phyloP scores from a whole-genome alignment of 30 jellyfish, hydroid and myxozoan species.

The Aurelia aurita complex sp. Pacific region DNA sequence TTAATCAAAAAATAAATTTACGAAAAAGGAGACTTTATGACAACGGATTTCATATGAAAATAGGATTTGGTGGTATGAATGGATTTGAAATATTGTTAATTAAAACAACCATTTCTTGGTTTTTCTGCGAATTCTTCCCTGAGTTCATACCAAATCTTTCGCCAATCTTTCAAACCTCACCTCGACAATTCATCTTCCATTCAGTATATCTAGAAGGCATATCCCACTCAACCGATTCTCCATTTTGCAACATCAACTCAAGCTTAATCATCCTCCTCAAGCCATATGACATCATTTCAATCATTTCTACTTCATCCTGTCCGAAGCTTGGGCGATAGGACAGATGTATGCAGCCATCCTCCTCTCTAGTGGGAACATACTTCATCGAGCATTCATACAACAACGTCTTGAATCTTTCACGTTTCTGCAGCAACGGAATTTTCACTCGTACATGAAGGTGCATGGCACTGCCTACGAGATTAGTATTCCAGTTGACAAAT shows the following conservation, averaged over 20 bases:
- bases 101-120: too few species aligned
- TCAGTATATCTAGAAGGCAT: constrained; percentile 18
- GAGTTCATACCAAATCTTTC: too few species aligned
- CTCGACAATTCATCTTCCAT: too few species aligned
- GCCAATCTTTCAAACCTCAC: too few species aligned
- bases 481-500: constrained; percentile 53
- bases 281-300: constrained; percentile 6
- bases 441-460: constrained; percentile 16
- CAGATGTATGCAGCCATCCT: constrained; percentile 19
- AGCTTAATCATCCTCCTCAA: constrained; percentile 11
- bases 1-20: too few species aligned
- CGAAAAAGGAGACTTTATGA: too few species aligned
- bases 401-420: constrained; percentile 22
- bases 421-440: constrained; percentile 40
- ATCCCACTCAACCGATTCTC: constrained; percentile 5
- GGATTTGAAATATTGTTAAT: too few species aligned
- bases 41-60: too few species aligned
- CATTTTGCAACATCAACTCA: constrained; percentile 9
- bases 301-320: constrained; percentile 10
- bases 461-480: constrained; percentile 19
- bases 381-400: constrained; percentile 2
- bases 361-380: neutral
- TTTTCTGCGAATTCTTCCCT: too few species aligned
- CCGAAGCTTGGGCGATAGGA: constrained; percentile 7
- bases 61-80: too few species aligned